phyloP scores from a whole-genome alignment of 2,888 invertebrate species.

The Tanytarsus gracilentus region DNA sequence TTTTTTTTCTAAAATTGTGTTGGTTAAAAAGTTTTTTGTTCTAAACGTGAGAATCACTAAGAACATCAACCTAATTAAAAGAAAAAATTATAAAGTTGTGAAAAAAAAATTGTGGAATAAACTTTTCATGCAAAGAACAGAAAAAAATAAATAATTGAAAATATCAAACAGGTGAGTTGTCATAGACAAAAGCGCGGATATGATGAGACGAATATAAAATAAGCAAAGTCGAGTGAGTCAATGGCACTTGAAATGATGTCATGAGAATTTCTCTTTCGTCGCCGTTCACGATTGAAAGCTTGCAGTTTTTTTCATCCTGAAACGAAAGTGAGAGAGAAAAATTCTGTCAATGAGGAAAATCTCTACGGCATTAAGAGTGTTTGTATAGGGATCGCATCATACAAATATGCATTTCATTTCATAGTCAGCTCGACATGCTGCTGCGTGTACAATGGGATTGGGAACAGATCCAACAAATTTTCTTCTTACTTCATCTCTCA shows the following conservation, averaged over 20 bases:
- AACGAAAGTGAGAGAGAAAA: not conserved
- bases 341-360: no score
- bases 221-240: not conserved
- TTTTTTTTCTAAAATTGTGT: conserved; percentile 3
- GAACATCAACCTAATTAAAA: no score
- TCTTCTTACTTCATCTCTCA: not conserved
- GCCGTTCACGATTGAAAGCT: no score
- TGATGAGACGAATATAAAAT: not conserved
- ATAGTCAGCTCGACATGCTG: no score
- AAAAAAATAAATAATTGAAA: not conserved
- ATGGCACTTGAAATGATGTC: conserved; percentile 10
- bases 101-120: not conserved
- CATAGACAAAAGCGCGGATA: not conserved
- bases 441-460: no score
- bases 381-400: no score
- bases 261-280: conserved; percentile 4
- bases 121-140: not conserved
- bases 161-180: conserved; percentile 6
- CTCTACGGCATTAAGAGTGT: no score
- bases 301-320: no score
- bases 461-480: conserved; percentile 4
- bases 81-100: no score
- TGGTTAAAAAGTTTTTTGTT: conserved; percentile 8
- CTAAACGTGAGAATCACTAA: no score
- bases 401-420: no score